Evolutionary conservation across 2,888 invertebrate genomes (phyloP), one percentile per base, ranked within the genome.

Genomic region (Rhamphomyia laevipes): DNA sequence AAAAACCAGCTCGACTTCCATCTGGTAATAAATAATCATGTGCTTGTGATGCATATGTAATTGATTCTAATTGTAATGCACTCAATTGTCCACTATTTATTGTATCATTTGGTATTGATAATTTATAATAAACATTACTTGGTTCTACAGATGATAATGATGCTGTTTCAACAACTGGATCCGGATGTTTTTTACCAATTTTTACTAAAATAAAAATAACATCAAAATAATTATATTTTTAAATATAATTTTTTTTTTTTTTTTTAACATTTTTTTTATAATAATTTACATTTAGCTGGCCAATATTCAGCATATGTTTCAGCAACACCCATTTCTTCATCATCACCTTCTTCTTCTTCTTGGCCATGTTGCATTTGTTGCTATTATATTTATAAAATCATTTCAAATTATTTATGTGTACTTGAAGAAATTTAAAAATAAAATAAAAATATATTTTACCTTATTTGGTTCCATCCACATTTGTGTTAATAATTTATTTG

Each of bases 301-400:
- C 92, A 93, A 66, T 99, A 99, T 63, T 97, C 95, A 7, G 94
- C 87, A 65, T 97, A 99, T 0, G 97, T 99, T 71, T 99, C 99
- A 0, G 96, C 95, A 16, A 96, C 93, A 13, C 95, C 96, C 79
- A 97, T 84, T 63, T 95, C 94, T 63, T 96, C 95, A 57, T 93
- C 94, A 55, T 95, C 94, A 0, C 84, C 91, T 61, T 86, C 87
- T 54, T 84, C 86, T 59, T 87, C 89, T 51, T 82, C 82, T 47
- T 5, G 53, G n/a, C n/a, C n/a, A 49, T 1, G 57, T 45, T 43
- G 55, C 53, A 42, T 52, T 51, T 31, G 57, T 54, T 10, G 50
- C 48, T 4, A 49, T 31, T 9, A 41, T 11, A 42, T 38, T 27
- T 21, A 18, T 13, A 18, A 12, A 43, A 21, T 7, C 35, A 13